phyloP scores from a whole-genome alignment of 2,113 vertebrate species.

The Phaetusa simplex region DNA sequence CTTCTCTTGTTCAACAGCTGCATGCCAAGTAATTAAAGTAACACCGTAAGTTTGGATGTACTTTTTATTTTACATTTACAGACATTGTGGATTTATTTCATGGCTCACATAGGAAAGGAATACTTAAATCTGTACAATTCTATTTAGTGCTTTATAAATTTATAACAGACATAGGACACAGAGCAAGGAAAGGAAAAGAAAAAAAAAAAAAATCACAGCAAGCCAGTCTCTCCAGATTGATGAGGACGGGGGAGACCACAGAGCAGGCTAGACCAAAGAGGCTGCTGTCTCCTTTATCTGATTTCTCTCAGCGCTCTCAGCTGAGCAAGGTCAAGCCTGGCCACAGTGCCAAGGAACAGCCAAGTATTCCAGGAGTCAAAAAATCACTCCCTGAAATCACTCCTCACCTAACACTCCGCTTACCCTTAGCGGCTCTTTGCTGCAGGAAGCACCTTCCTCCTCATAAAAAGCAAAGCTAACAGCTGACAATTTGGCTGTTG shows the following conservation, averaged over 20 bases:
- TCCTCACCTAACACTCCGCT: neutral
- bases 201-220: neutral
- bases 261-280: neutral
- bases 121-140: neutral
- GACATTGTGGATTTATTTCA: neutral
- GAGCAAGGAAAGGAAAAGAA: neutral
- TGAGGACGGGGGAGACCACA: neutral
- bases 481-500: neutral
- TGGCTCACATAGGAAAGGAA: neutral
- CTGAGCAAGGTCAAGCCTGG: neutral
- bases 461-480: neutral
- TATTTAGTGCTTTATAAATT: neutral
- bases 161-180: neutral
- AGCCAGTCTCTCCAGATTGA: neutral
- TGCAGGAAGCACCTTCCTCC: neutral
- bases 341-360: neutral
- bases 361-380: neutral
- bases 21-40: neutral
- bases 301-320: neutral
- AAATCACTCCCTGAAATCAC: neutral
- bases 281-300: neutral
- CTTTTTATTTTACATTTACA: neutral
- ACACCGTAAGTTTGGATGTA: neutral
- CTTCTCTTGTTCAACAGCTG: neutral
- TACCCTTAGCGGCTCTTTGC: neutral